Percentiles rank a stretch among this genome's conserved stretches.
These are phyloP conservation scores for Tridacna gigas DNA, from an alignment of 2,888 invertebrate genomes.

Conservation along the genomic window DNA sequence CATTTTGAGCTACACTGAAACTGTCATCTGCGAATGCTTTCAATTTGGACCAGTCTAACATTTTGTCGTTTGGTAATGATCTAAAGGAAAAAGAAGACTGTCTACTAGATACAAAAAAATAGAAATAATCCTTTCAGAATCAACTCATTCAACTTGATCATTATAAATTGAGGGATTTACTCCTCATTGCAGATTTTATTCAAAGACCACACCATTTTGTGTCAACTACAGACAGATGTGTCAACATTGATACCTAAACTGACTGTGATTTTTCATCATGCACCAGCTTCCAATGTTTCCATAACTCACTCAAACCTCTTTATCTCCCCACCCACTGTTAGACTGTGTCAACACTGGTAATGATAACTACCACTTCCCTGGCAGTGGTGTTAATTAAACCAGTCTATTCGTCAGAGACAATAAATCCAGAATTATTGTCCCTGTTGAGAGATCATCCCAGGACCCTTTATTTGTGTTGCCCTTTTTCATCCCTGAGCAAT, in stretches of 20 bases:
- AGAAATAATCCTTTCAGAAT: neutral
- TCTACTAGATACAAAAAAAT: no score
- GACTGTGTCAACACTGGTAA: slow-evolving; percentile 43
- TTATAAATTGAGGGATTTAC: slow-evolving; percentile 14
- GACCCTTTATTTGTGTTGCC: no score
- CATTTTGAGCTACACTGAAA: neutral
- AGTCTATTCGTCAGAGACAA: slow-evolving; percentile 40
- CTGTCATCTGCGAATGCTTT: no score
- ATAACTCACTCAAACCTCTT: slow-evolving; percentile 38
- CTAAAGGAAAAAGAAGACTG: no score
- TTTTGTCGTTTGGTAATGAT: no score
- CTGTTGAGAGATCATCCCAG: neutral
- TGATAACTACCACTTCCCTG: slow-evolving; percentile 33
- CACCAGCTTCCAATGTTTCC: slow-evolving; percentile 15
- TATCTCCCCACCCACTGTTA: slow-evolving; percentile 39
- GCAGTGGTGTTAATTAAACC: slow-evolving; percentile 37
- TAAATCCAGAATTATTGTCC: slow-evolving; percentile 43
- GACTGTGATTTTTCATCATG: slow-evolving; percentile 4
- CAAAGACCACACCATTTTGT: slow-evolving; percentile 22
- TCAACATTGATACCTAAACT: slow-evolving; percentile 57
- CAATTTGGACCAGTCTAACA: no score
- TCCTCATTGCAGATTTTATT: slow-evolving; percentile 20
- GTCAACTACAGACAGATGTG: slow-evolving; percentile 56
- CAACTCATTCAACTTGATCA: slow-evolving; percentile 3
- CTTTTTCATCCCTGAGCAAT: no score